These are phyloP conservation scores for Thomomys bottae DNA, from an alignment of 2,113 vertebrate species.

Conservation along the genomic window DNA sequence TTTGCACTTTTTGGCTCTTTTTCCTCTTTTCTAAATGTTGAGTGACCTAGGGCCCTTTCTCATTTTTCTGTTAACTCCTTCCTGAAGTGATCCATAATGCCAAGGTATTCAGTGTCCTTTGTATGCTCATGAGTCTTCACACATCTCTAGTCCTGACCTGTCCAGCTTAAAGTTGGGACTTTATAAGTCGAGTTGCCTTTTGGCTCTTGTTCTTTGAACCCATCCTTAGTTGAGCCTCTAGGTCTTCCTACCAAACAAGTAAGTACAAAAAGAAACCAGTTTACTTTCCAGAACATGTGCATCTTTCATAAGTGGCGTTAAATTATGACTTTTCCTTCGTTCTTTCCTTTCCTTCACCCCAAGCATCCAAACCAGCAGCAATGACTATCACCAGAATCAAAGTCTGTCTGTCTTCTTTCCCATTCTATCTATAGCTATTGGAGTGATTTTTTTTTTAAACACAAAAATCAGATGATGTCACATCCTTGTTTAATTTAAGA, in stretches of 20 bases:
- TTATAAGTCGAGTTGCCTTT: neutral
- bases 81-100: neutral
- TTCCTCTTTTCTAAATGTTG: conserved; percentile 8
- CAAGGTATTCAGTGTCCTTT: neutral
- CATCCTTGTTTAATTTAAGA: neutral
- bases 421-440: neutral
- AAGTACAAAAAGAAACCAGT: neutral
- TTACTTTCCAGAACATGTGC: neutral
- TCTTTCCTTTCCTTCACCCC: neutral
- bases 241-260: neutral
- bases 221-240: neutral
- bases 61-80: neutral
- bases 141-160: neutral
- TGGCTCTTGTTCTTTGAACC: neutral
- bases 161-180: neutral
- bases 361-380: neutral
- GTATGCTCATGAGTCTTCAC: neutral
- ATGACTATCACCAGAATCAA: neutral
- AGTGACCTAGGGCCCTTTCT: neutral
- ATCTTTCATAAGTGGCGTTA: neutral
- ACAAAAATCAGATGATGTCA: neutral
- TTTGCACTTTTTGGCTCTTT: neutral
- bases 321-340: neutral
- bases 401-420: neutral
- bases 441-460: conserved; percentile 1